Base-by-base conservation (phyloP, 2,113 vertebrate genomes). In the Psettodes erumei region DNA sequence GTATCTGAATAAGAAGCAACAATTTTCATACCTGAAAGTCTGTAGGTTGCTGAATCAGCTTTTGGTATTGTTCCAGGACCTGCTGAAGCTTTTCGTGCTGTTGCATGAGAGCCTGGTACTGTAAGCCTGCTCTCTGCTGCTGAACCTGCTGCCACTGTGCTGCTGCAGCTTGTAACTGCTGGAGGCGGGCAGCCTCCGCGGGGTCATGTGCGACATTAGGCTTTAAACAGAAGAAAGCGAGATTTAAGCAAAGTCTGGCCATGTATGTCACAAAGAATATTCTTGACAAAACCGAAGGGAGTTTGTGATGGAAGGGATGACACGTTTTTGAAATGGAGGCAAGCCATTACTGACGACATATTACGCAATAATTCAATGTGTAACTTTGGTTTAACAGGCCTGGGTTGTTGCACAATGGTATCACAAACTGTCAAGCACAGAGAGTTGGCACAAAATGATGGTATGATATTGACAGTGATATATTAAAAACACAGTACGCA, bases 141-240 rank as follows among this genome's bases (percentile, higher is more conserved):
- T 98, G 97, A 60, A 97, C 96, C 71, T 99, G 96, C 84, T 99
- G 98, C 98, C 98, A 99, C 47, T 98, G 97, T 28, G 97, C 97
- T 12, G 98, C 98, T 55, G 97, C 97, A 0, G 93, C 97, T 85
- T 99, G 97, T 68, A 99, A 84, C 64, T 98, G 96, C 79, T 97
- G 96, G 73, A 99, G 93, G 33, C 98, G 96, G 59, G 95, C 95
- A 28, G 94, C 94, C 87, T 99, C 97, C 64, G 94, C 96, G 0
- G 97, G 95, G 77, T 99, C 96, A 77, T 96, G 94, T 1, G 94
- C 71, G 43, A 77, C 21, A 21, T 84, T 85, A 3, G 90, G 45
- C 92, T 94, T 62, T 50, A 32, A 69, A 80, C 2, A 70, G 12
- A 82, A 69, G 67, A 64, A 69, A 15, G 35, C 9, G 76, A 53